A percentile compares a stretch with the other conserved stretches of the same genome.
phyloP scores from a whole-genome alignment of 2,113 vertebrate species.

The Mormoops blainvillei region DNA sequence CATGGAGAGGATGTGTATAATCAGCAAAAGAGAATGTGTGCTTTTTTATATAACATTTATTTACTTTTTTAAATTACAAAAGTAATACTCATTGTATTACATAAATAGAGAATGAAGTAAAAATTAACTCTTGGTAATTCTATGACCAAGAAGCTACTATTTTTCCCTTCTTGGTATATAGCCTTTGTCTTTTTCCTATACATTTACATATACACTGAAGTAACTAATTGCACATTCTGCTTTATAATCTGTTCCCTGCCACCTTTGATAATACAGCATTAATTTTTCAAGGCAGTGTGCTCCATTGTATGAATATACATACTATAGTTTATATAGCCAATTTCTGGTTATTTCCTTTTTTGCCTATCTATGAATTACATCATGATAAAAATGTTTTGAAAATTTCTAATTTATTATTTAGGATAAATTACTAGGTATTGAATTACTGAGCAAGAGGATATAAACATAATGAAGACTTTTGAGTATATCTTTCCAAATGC shows the following conservation, averaged over 20 bases:
- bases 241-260: neutral
- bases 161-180: neutral
- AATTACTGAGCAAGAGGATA: neutral
- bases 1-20: neutral
- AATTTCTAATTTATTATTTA: neutral
- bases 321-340: neutral
- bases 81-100: neutral
- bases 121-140: neutral
- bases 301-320: neutral
- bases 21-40: neutral
- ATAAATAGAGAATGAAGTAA: neutral
- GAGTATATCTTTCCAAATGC: neutral
- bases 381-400: neutral
- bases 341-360: neutral
- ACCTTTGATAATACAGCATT: neutral
- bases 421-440: neutral
- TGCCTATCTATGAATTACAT: neutral
- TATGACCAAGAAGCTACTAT: neutral
- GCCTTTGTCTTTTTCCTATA: neutral
- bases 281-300: neutral
- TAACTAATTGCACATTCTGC: neutral
- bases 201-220: neutral
- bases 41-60: neutral
- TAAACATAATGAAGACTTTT: conserved; percentile 20
- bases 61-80: neutral